Evolutionary conservation across 1,140 invertebrate species (phyloP), one percentile per base, ranked within the genome.

Genomic region (Varroa destructor): DNA sequence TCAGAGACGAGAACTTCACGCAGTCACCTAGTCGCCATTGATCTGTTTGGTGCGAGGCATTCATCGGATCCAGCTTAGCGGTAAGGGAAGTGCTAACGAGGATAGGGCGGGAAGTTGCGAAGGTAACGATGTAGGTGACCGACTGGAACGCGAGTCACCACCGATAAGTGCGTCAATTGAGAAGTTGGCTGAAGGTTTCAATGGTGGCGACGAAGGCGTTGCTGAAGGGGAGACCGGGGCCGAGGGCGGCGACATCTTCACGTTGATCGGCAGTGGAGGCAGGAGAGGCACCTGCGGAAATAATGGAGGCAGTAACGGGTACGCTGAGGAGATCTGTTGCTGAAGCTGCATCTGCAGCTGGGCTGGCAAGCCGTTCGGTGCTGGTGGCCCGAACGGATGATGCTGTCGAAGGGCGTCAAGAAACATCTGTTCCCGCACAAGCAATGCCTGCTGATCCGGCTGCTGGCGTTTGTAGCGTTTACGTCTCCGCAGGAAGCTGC

Each of bases 381-480:
- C 79, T 25, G 82, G 82, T 43, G 82, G 71, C 0, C 81, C 81
- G 37, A 81, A 77, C 2, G 81, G 80, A 5, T 81, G 81, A 57
- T 84, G 80, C 56, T 83, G 80, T 14, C 61, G 61, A 40, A 67
- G 46, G 46, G 61, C 61, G 61, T 67, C 61, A 37, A 67, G 61
- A 46, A 67, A 67, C 40, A 67, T 14, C 61, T 67, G 61, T 37
- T 67, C 61, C 12, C 61, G 61, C 61, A 67, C 40, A 36, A 67
- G 40, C 61, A 67, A 43, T n/a, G 83, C 77, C 5, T 83, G 56
- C 58, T 77, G 67, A 70, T 76, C 73, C 36, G 85, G 84, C 40
- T 85, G 85, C 6, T 89, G 88, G 61, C 93, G 82, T 79, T 97
- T 97, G 82, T 94, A 99, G 40, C 96, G 84, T 81, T 99, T 99